A percentile compares a stretch with the other conserved stretches of the same genome.
phyloP scores from a whole-genome alignment of 2,113 vertebrate genomes.

The Panthera leo region DNA sequence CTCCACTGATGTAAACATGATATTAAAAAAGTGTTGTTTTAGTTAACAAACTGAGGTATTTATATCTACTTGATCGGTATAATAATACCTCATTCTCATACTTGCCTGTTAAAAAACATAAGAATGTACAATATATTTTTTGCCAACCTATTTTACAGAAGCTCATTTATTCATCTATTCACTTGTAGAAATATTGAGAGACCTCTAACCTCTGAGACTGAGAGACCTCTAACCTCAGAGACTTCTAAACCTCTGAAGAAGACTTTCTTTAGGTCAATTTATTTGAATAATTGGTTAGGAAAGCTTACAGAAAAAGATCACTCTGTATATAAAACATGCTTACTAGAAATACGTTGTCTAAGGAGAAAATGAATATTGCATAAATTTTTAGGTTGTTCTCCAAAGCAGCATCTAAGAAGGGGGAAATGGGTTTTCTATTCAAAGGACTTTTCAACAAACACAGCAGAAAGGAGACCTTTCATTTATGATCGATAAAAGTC shows the following conservation, averaged over 20 bases:
- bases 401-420: background rate
- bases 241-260: background rate
- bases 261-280: conserved; percentile 31
- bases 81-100: background rate
- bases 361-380: conserved; percentile 47
- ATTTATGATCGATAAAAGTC: background rate
- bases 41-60: background rate
- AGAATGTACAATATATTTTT: background rate
- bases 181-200: background rate
- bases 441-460: background rate
- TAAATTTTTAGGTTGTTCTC: background rate
- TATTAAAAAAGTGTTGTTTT: background rate
- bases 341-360: conserved; percentile 17
- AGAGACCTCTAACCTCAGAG: background rate
- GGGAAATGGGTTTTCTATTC: conserved; percentile 55
- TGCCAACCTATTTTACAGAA: background rate
- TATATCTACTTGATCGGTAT: background rate
- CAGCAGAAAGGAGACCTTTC: conserved; percentile 36
- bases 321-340: background rate
- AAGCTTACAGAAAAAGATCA: background rate
- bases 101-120: background rate
- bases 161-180: conserved; percentile 1
- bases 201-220: background rate
- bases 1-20: background rate
- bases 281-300: background rate